Base-by-base conservation (phyloP, 2,888 invertebrate genomes). In the Drosophila picticornis region DNA sequence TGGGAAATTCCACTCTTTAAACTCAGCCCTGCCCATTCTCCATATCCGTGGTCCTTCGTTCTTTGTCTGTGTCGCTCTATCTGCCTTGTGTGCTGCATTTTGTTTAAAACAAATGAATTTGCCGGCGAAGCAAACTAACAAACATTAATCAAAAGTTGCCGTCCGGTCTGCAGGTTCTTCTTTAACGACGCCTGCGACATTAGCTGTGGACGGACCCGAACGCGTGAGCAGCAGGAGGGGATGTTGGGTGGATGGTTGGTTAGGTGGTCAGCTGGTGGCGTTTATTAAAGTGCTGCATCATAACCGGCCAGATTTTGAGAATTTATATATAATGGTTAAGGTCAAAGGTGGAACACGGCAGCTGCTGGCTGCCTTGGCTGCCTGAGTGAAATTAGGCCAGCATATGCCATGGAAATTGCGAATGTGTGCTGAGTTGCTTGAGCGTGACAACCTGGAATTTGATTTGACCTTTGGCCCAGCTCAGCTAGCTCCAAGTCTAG, bases 21-120 rank as follows among this genome's bases (percentile, higher is more conserved):
- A 16, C 31, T 38, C 27, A 13, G 13, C 34, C 25, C 46, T 25
- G 22, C 46, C 27, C 22, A 27, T 2, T 55, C 32, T 22, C 22
- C 19, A 22, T 19, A 9, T n/a, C 2, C 13, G 6, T 50, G 25
- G 27, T 13, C 36, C n/a, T 31, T 46, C 13, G 32, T 13, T 27
- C 27, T 29, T 36, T 6, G 40, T 46, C 48, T 25, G n/a, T 13
- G 22, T 36, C 48, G 11, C 32, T 31, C 16, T 58, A 29, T 66
- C 16, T 52, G 32, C 22, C 25, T 31, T 52, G 43, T 56, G 25
- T 72, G 71, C 38, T 59, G 75, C 82, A 84, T 80, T 84, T 82
- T 86, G 84, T 82, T 84, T 85, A 80, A 88, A 85, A 82, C 83
- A 89, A 86, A 86, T 87, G 88, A 83, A 89, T 88, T 84, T 83